Evolutionary conservation across 1,140 invertebrate species (phyloP).

Genomic region (Lethrus apterus): DNA sequence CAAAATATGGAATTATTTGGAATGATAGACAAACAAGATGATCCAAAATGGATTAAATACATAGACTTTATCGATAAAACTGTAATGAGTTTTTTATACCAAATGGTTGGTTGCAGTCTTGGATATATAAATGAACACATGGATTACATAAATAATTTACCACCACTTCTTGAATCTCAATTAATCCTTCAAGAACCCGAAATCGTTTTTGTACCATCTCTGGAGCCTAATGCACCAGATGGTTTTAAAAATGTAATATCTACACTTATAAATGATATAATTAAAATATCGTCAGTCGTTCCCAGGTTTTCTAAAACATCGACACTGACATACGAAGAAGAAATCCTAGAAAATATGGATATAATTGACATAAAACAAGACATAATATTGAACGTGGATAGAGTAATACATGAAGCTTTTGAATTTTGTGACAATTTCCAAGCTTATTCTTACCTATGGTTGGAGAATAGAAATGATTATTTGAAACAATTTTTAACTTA

Average conservation of each 20-base stretch:
- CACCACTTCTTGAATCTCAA: slow-evolving; percentile 77
- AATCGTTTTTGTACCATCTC: slow-evolving; percentile 69
- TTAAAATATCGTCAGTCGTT: slow-evolving; percentile 72
- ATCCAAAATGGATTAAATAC: slow-evolving; percentile 74
- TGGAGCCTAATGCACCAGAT: slow-evolving; percentile 69
- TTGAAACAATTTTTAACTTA: slow-evolving; percentile 89
- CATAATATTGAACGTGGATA: slow-evolving; percentile 41
- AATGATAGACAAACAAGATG: slow-evolving; percentile 55
- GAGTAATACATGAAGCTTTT: slow-evolving; percentile 64
- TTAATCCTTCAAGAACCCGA: slow-evolving; percentile 75
- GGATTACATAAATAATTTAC: slow-evolving; percentile 65
- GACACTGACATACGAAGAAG: slow-evolving; percentile 51
- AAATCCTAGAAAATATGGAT: slow-evolving; percentile 60
- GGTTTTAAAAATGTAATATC: slow-evolving; percentile 72
- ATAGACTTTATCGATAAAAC: slow-evolving; percentile 81
- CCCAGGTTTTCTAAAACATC: slow-evolving; percentile 53
- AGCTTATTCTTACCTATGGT: slow-evolving; percentile 84
- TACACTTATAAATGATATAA: slow-evolving; percentile 71
- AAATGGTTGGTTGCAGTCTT: slow-evolving; percentile 72
- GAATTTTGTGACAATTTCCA: slow-evolving; percentile 69
- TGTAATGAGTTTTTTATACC: slow-evolving; percentile 71
- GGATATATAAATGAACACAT: slow-evolving; percentile 88
- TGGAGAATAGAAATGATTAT: slow-evolving; percentile 78
- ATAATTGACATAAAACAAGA: slow-evolving; percentile 57
- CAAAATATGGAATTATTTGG: slow-evolving; percentile 77